Percentiles rank a stretch among this genome's conserved stretches.
phyloP scores from a whole-genome alignment of 2,113 vertebrate species.

The Barbus barbus region DNA sequence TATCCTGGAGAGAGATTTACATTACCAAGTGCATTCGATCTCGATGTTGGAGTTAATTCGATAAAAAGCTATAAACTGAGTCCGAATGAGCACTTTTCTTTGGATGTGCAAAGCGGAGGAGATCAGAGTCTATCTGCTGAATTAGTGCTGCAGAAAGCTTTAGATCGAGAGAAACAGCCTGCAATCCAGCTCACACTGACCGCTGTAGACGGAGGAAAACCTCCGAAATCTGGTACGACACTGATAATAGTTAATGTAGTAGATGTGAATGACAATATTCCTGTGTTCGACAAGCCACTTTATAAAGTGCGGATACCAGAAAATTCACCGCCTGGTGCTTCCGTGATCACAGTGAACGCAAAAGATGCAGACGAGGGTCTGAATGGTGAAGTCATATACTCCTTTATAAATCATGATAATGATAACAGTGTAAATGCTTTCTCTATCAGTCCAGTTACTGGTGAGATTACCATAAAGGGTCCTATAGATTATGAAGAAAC shows the following conservation, averaged over 20 bases:
- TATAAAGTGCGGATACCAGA: not conserved
- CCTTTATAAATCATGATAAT: no score
- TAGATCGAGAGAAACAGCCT: conserved; percentile 8
- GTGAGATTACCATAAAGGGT: no score
- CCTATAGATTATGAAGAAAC: no score
- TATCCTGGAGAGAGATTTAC: no score
- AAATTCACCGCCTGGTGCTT: not conserved
- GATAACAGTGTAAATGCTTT: no score
- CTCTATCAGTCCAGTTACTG: no score
- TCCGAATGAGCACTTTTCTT: not conserved
- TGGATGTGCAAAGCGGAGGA: not conserved
- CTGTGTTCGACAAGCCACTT: not conserved
- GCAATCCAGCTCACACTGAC: not conserved
- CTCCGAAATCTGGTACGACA: not conserved
- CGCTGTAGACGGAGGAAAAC: not conserved
- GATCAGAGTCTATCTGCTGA: not conserved
- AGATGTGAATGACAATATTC: not conserved
- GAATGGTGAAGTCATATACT: not conserved
- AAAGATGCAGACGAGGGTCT: conserved; percentile 1
- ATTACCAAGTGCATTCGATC: no score
- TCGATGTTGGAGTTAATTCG: no score
- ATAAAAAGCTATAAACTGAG: not conserved
- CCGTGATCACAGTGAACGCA: not conserved
- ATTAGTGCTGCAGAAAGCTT: not conserved
- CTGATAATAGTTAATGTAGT: no score